A percentile compares a stretch with the other conserved stretches of the same genome.
phyloP scores from a whole-genome alignment of 2,888 invertebrate genomes.

The Ophioninae sp. region DNA sequence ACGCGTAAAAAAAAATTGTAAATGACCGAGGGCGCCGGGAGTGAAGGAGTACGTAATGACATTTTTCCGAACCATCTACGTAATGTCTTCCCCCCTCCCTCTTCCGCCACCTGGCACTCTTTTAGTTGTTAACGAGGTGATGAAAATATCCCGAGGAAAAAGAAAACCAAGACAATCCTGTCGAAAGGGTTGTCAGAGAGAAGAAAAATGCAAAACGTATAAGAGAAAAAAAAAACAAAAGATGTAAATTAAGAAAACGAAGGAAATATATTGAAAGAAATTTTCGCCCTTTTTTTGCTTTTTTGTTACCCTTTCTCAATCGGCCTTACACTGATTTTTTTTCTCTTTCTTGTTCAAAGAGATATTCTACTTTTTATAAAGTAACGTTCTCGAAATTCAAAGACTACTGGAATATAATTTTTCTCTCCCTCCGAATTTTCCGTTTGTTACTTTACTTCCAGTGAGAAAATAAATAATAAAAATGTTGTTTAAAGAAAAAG shows the following conservation, averaged over 20 bases:
- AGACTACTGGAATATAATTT: neutral
- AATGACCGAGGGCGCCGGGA: neutral
- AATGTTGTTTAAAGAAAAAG: neutral
- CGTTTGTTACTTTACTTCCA: neutral
- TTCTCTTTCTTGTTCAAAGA: neutral
- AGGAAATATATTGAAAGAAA: neutral
- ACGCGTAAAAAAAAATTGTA: slow-evolving; percentile 11
- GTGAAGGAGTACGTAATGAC: slow-evolving; percentile 12
- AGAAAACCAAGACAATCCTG: neutral
- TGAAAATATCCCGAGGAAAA: slow-evolving; percentile 9
- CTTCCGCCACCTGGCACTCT: neutral
- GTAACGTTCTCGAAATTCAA: neutral
- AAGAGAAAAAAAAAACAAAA: neutral
- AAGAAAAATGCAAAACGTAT: neutral
- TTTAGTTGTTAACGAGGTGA: slow-evolving; percentile 16
- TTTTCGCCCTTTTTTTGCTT: neutral
- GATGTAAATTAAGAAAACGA: neutral
- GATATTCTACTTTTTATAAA: neutral
- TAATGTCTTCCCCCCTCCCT: neutral
- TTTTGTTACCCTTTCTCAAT: neutral
- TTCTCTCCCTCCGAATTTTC: neutral
- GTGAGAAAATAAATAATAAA: neutral
- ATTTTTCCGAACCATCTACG: slow-evolving; percentile 25
- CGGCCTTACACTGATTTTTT: neutral
- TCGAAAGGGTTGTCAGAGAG: neutral